phyloP scores from a whole-genome alignment of 2,888 invertebrate species.

The Diarsia rubi region DNA sequence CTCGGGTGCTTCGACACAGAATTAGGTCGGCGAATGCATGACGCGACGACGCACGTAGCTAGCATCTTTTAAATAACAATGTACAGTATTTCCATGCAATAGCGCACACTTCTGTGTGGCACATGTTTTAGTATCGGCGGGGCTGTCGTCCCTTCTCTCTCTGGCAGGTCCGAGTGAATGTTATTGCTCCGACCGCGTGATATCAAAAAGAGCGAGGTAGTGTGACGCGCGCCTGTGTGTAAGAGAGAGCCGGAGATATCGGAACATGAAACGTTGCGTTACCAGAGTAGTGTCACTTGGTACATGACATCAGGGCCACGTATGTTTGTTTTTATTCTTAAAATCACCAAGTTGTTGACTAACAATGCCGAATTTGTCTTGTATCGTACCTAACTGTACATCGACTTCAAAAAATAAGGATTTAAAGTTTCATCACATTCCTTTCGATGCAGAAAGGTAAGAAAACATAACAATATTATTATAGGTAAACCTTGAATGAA shows the following conservation, averaged over 20 bases:
- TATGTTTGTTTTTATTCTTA: constrained; percentile 2
- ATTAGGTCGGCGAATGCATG: neutral
- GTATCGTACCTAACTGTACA: constrained; percentile 7
- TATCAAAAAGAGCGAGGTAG: constrained; percentile 8
- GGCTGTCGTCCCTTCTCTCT: constrained; percentile 10
- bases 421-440: constrained; percentile 29
- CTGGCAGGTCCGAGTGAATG: neutral
- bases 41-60: neutral
- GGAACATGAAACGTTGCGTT: neutral
- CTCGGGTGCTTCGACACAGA: neutral
- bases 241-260: constrained; percentile 15
- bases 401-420: constrained; percentile 5
- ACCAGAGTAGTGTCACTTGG: constrained; percentile 18
- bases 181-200: neutral
- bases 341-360: neutral
- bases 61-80: neutral
- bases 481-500: neutral
- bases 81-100: neutral
- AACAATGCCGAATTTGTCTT: constrained; percentile 20
- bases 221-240: neutral
- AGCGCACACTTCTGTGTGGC: neutral
- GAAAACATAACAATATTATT: neutral
- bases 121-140: constrained; percentile 1
- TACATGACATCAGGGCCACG: constrained; percentile 12
- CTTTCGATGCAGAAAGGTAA: constrained; percentile 21